Conservation (phyloP, 2,888 invertebrate species). For the Ptycholaimellus sp. region DNA sequence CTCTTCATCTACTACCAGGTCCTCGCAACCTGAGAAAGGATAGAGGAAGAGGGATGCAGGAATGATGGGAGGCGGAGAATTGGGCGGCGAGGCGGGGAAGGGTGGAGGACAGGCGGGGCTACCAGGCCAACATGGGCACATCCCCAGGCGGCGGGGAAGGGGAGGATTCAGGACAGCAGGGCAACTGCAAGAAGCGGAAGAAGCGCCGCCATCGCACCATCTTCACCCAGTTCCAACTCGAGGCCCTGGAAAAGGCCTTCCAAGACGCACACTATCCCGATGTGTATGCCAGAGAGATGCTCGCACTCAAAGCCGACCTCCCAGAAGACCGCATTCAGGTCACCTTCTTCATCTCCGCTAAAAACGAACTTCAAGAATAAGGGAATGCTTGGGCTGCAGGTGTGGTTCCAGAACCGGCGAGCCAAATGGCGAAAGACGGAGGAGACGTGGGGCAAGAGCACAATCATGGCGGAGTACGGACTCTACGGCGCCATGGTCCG, state of each 20-base stretch:
- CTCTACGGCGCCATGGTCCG: conserved; percentile 99
- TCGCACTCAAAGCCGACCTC: conserved; percentile 21
- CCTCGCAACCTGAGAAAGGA: too few species aligned
- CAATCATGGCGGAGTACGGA: conserved; percentile 99
- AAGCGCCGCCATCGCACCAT: conserved; percentile 44
- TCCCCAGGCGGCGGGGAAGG: too few species aligned
- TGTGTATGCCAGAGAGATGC: conserved; percentile 58
- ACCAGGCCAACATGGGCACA: too few species aligned
- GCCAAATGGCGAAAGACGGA: conserved; percentile 99
- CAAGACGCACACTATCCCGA: conserved; percentile 98
- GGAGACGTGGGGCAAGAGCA: conserved; percentile 96
- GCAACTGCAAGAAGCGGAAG: conserved; percentile 28
- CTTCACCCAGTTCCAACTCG: conserved; percentile 94
- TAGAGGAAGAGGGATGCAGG: not conserved
- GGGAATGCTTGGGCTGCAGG: conserved; percentile 39
- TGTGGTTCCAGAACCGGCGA: conserved; percentile 94
- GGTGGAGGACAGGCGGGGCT: not conserved
- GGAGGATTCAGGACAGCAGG: too few species aligned
- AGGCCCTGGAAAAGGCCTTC: conserved; percentile 95
- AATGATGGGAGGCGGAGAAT: not conserved
- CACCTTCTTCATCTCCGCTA: too few species aligned
- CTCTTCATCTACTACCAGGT: too few species aligned
- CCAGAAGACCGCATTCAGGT: conserved; percentile 25
- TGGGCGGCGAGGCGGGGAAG: not conserved
- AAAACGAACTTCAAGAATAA: not conserved